These are phyloP conservation scores for Bolinopsis microptera DNA, from an alignment of 37 sponge, comb jelly and placozoan genomes.

Conservation along the genomic window DNA sequence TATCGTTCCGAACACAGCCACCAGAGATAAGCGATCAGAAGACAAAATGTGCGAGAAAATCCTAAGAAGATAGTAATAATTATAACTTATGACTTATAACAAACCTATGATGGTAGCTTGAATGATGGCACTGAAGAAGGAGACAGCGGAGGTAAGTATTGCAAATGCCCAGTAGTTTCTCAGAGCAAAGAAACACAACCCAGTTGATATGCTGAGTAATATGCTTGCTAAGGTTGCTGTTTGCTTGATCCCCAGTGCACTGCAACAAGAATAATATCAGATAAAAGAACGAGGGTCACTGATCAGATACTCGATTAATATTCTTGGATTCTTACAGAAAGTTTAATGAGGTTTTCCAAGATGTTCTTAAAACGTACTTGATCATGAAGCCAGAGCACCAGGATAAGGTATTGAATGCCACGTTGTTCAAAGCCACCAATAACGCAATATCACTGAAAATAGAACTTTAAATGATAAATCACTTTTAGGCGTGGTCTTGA, in stretches of 20 bases:
- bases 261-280: not conserved
- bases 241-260: not conserved
- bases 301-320: too few relatives aligned
- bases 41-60: too few relatives aligned
- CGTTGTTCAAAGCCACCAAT: slow-evolving; percentile 51
- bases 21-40: too few relatives aligned
- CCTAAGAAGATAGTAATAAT: too few relatives aligned
- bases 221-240: slow-evolving; percentile 11
- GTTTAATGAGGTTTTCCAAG: too few relatives aligned
- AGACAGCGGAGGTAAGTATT: slow-evolving; percentile 23
- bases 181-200: slow-evolving; percentile 31
- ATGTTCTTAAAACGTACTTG: too few relatives aligned
- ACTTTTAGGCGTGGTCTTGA: too few relatives aligned
- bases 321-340: too few relatives aligned
- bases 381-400: slow-evolving; percentile 66
- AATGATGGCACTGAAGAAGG: slow-evolving; percentile 65
- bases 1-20: too few relatives aligned
- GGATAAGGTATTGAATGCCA: slow-evolving; percentile 55
- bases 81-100: too few relatives aligned
- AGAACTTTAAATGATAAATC: too few relatives aligned
- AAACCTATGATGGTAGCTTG: slow-evolving; percentile 58
- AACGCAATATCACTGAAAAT: slow-evolving; percentile 50
- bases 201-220: not conserved
- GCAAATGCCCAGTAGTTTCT: slow-evolving; percentile 45
- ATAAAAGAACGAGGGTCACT: too few relatives aligned